A percentile compares a stretch with the other conserved stretches of the same genome.
These are phyloP conservation scores for Rhinoraja longicauda DNA, from an alignment of 2,797 vertebrate genomes.

Conservation along the genomic window DNA sequence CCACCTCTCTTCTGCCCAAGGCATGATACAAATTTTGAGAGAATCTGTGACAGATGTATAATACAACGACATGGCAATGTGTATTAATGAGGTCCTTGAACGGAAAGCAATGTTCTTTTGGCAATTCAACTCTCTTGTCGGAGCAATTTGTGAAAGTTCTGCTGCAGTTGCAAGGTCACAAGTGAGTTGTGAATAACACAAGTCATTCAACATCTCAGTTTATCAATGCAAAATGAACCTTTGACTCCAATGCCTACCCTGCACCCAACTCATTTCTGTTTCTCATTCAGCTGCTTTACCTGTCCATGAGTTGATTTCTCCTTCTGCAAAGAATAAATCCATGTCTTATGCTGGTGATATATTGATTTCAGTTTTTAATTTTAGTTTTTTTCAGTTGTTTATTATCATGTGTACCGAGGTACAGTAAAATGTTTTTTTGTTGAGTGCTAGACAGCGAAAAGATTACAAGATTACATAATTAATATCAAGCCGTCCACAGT, in stretches of 20 bases:
- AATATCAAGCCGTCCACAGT: too few species aligned
- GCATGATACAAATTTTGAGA: not conserved
- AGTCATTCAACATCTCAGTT: not conserved
- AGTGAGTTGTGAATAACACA: not conserved
- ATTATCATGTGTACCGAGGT: too few species aligned
- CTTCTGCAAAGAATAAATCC: not conserved
- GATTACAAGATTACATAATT: too few species aligned
- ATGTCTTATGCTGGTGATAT: not conserved
- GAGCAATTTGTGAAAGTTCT: conserved; percentile 12
- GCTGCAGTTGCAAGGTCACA: not conserved
- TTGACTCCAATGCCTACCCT: not conserved
- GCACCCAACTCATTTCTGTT: not conserved
- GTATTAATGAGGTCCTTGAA: not conserved
- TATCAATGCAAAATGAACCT: not conserved
- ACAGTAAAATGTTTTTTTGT: too few species aligned
- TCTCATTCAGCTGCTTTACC: not conserved
- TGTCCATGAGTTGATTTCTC: not conserved
- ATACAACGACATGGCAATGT: not conserved
- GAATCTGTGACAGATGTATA: not conserved
- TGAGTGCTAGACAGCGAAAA: too few species aligned
- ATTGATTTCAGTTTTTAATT: too few species aligned
- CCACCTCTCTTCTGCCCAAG: not conserved
- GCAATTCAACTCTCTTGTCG: not conserved
- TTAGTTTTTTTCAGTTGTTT: too few species aligned
- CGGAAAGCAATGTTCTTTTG: not conserved